Evolutionary conservation across 2,113 vertebrate species (phyloP).

Genomic region (Tyrannus savana): DNA sequence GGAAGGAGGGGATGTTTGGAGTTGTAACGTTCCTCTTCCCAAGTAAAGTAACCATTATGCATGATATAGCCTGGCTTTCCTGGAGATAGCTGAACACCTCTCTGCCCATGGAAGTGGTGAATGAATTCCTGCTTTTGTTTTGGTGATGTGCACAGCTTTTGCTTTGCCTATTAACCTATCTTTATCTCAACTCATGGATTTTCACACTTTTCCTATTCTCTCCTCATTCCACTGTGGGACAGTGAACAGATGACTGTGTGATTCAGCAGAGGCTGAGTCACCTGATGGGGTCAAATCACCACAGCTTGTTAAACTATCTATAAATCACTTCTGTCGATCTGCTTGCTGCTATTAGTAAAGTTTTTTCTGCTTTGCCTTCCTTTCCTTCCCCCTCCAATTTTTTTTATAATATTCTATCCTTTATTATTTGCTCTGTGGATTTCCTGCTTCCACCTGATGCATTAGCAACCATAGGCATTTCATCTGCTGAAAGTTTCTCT

Average conservation of each 20-base stretch:
- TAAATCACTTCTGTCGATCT: not conserved
- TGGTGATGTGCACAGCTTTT: not conserved
- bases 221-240: fast-evolving
- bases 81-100: not conserved
- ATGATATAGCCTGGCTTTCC: not conserved
- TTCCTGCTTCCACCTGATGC: not conserved
- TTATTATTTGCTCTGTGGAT: not conserved
- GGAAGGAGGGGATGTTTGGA: fast-evolving
- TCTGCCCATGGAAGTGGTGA: not conserved
- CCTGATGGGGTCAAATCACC: not conserved
- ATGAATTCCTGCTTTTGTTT: not conserved
- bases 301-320: not conserved
- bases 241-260: not conserved
- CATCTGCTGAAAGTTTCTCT: not conserved
- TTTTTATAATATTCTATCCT: not conserved
- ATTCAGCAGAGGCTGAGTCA: not conserved
- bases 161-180: not conserved
- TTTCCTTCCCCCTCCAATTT: fast-evolving
- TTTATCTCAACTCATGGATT: not conserved
- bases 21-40: fast-evolving
- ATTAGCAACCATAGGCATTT: not conserved
- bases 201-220: not conserved
- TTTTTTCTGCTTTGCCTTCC: not conserved
- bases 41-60: fast-evolving
- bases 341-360: not conserved